Conservation (phyloP, 2,113 vertebrate species). For the Chlorodrepanis virens region DNA sequence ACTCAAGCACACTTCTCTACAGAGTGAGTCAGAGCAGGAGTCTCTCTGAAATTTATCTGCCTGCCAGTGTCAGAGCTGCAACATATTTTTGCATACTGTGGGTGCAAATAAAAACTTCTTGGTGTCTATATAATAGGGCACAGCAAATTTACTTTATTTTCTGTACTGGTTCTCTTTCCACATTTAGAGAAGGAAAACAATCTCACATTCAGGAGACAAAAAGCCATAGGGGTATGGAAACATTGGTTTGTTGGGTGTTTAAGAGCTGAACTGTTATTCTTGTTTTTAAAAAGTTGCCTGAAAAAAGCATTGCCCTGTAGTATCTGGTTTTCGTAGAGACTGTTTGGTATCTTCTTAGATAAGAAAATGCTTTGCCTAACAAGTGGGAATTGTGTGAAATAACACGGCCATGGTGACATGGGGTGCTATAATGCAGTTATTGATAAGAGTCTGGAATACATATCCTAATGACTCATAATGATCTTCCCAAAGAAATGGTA, state of each 20-base stretch:
- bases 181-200: neutral
- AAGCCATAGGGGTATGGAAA: neutral
- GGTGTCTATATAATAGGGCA: neutral
- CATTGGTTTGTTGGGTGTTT: neutral
- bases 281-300: neutral
- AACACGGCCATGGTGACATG: neutral
- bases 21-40: neutral
- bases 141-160: neutral
- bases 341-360: neutral
- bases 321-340: neutral
- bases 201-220: neutral
- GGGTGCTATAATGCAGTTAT: neutral
- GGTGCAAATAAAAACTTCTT: neutral
- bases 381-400: neutral
- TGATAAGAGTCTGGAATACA: neutral
- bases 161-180: neutral
- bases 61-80: neutral
- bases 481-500: neutral
- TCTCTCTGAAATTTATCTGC: neutral
- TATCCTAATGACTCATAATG: neutral
- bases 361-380: slow-evolving; percentile 6
- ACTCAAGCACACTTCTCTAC: neutral
- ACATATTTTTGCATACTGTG: neutral
- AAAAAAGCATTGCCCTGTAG: neutral
- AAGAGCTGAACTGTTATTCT: neutral